phyloP scores from a whole-genome alignment of 2,888 invertebrate species.

The Eristalinus aeneus region DNA sequence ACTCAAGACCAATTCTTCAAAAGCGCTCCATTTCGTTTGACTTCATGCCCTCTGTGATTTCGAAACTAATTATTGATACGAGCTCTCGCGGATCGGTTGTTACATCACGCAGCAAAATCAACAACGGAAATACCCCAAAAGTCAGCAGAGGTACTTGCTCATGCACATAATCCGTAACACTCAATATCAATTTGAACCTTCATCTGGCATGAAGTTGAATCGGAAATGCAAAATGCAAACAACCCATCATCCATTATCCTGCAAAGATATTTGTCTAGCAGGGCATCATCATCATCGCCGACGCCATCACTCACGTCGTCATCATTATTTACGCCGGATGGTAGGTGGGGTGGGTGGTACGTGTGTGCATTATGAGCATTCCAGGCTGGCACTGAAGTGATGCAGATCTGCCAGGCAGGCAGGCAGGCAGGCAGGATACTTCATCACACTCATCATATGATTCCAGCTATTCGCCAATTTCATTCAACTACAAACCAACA shows the following conservation, averaged over 20 bases:
- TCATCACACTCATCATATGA: slow-evolving; percentile 54
- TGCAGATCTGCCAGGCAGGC: not conserved
- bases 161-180: not conserved
- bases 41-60: not conserved
- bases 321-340: slow-evolving; percentile 24
- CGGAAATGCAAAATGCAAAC: slow-evolving; percentile 12
- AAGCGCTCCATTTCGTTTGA: not conserved
- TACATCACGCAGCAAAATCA: not conserved
- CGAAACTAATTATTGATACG: not conserved
- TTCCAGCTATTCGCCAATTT: slow-evolving; percentile 55
- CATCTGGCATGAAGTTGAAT: not conserved
- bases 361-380: slow-evolving; percentile 24
- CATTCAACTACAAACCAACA: slow-evolving; percentile 52
- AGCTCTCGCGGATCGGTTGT: not conserved
- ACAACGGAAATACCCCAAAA: not conserved
- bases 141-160: not conserved
- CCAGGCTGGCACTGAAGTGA: not conserved
- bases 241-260: slow-evolving; percentile 11
- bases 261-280: slow-evolving; percentile 35
- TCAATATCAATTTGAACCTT: not conserved
- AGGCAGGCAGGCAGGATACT: slow-evolving; percentile 34
- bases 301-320: not conserved
- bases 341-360: not conserved
- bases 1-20: not conserved
- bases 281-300: slow-evolving; percentile 11